Evolutionary conservation across 2,888 invertebrate genomes (phyloP), one percentile per base, ranked within the genome.

Genomic region (Ctena decussata): DNA sequence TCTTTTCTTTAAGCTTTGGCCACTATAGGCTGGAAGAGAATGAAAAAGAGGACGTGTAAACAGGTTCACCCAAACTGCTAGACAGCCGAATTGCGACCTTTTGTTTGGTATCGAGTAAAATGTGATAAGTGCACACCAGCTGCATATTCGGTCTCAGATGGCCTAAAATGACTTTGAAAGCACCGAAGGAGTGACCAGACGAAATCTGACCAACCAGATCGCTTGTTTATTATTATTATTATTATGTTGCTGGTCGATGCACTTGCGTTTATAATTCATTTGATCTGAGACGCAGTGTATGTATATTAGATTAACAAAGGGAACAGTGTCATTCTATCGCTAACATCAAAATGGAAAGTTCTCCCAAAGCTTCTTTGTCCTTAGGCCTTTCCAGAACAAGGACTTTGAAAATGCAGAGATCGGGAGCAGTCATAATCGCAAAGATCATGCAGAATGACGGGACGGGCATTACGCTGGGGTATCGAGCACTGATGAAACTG

Each of bases 1-100:
- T 41, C 12, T 3, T 3, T 27, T 76, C 76, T 24, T 11, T 76
- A 0, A 76, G 76, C n/a, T 65, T 76, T 27, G 76, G 65, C 5
- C 76, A 76, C n/a, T 21, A 49, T 21, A 49, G 21, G n/a, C 5
- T 21, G 53, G 21, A 49, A n/a, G n/a, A 53, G 21, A 53, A n/a
- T 5, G 53, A n/a, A 5, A n/a, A 53, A 5, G 53, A 53, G 21
- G 21, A 53, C 15, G 41, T 41, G 41, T 41, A 15, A 41, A 41
- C 6, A 41, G 6, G 6, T 41, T 6, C 41, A 41, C 6, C 15
- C 41, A 11, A 15, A 6, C 41, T 41, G 41, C 41, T 15, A 41
- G 41, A 41, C 41, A 41, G n/a, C 41, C 15, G 41, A 11, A 11
- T 41, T 41, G 41, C 15, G 8, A 41, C 6, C 41, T 11, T 15